phyloP scores from a whole-genome alignment of 2,113 vertebrate genomes.

The Pelmatolapia mariae region DNA sequence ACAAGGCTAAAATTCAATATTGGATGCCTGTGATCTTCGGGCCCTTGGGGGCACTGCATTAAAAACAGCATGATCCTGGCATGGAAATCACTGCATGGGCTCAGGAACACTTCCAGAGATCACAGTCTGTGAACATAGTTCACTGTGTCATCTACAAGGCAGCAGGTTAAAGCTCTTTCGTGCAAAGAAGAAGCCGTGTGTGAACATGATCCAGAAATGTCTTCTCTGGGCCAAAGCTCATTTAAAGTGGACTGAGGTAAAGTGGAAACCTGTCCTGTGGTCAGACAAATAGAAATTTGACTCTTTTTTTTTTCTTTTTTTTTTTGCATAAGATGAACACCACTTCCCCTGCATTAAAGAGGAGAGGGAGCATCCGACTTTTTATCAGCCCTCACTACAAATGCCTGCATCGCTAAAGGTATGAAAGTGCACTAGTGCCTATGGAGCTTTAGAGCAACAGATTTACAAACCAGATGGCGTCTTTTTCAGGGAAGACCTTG shows the following conservation, averaged over 20 bases:
- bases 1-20: neutral
- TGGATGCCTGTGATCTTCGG: neutral
- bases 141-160: neutral
- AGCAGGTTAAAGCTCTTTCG: neutral
- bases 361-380: neutral
- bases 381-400: neutral
- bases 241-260: neutral
- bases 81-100: neutral
- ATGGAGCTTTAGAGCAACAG: neutral
- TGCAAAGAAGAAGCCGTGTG: neutral
- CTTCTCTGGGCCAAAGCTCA: neutral
- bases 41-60: neutral
- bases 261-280: neutral
- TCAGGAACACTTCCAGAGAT: neutral
- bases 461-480: neutral
- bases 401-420: neutral
- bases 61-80: neutral
- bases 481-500: neutral
- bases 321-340: neutral
- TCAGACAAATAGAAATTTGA: neutral
- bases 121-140: neutral
- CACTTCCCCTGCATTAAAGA: neutral
- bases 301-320: neutral
- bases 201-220: neutral
- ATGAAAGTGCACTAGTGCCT: neutral